These are phyloP conservation scores for Schizotus pectinicornis DNA, from an alignment of 2,888 invertebrate genomes.

Conservation along the genomic window DNA sequence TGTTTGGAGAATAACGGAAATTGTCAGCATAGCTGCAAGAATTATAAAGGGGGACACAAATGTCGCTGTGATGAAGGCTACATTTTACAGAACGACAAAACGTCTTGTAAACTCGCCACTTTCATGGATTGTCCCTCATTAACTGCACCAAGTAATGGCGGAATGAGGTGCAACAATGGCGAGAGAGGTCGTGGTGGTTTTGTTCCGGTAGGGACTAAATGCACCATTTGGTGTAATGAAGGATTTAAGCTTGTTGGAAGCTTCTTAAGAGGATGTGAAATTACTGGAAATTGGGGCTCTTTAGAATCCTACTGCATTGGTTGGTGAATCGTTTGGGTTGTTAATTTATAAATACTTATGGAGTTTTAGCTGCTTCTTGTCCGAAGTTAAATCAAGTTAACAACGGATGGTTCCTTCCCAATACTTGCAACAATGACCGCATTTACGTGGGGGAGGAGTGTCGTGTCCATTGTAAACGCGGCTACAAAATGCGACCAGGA, in stretches of 20 bases:
- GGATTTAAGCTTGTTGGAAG: conserved; percentile 65
- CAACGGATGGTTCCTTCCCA: conserved; percentile 62
- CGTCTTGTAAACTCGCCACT: conserved; percentile 37
- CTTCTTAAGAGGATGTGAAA: conserved; percentile 60
- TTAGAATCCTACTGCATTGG: conserved; percentile 62
- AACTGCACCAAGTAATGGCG: conserved; percentile 43
- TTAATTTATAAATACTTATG: conserved; percentile 6
- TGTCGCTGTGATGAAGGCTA: conserved; percentile 61
- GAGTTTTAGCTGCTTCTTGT: conserved; percentile 58
- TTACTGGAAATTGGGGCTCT: conserved; percentile 60
- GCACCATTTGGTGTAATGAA: conserved; percentile 60
- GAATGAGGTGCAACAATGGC: conserved; percentile 43
- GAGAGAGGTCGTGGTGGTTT: conserved; percentile 27
- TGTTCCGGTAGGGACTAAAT: conserved; percentile 56
- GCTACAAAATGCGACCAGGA: conserved; percentile 53
- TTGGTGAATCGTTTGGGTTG: conserved; percentile 47
- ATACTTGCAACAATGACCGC: conserved; percentile 60
- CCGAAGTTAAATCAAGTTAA: conserved; percentile 58
- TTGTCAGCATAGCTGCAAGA: conserved; percentile 61
- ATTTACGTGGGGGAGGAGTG: conserved; percentile 60
- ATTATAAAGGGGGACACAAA: conserved; percentile 59
- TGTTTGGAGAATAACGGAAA: conserved; percentile 53
- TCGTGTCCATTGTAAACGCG: conserved; percentile 59
- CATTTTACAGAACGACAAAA: conserved; percentile 40
- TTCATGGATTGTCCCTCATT: conserved; percentile 44